Base-by-base conservation (phyloP, 2,113 vertebrate species). In the Sturnus vulgaris region DNA sequence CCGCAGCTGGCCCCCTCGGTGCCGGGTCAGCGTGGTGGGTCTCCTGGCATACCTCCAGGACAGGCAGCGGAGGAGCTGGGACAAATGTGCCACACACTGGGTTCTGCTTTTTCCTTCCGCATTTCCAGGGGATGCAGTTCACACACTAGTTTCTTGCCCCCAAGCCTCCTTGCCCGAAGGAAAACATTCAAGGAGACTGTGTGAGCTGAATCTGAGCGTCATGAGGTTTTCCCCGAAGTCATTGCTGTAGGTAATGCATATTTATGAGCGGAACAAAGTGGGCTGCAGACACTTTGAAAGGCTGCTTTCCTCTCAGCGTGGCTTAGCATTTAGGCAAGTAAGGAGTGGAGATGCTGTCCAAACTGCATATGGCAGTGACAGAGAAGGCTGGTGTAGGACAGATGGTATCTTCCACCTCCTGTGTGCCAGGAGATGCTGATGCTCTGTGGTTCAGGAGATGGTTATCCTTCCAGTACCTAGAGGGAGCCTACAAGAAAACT, bases 211-310 rank as follows among this genome's bases (percentile, higher is more conserved):
- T 93, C 78, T 82, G 69, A 92, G 89, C 7, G 0, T 59, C 5
- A 0, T 55, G 75, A 93, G 68, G 78, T 96, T 97, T 97, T 90
- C 93, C 84, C 90, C 75, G 88, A 82, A 95, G 93, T 82, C 82
- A 2, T 35, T 55, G 82, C 88, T 96, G 92, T 93, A 92, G 93
- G 94, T 90, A 88, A 94, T 93, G 92, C 94, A 92, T 97, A 94
- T 96, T 96, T 91, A 94, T 92, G 82, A 94, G 96, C 2, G 1
- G 90, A 96, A 95, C 82, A 93, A 96, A 96, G 92, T 88, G 65
- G 82, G 64, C 76, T 57, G 66, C 42, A 73, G 88, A 83, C 91
- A 55, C 72, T 91, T 90, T 81, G 76, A 92, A 88, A 83, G 68
- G 68, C 86, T 15, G 42, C 50, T 77, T 92, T 92, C 64, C 75